Evolutionary conservation across 2,113 vertebrate species (phyloP).

Genomic region (Toxostoma redivivum): DNA sequence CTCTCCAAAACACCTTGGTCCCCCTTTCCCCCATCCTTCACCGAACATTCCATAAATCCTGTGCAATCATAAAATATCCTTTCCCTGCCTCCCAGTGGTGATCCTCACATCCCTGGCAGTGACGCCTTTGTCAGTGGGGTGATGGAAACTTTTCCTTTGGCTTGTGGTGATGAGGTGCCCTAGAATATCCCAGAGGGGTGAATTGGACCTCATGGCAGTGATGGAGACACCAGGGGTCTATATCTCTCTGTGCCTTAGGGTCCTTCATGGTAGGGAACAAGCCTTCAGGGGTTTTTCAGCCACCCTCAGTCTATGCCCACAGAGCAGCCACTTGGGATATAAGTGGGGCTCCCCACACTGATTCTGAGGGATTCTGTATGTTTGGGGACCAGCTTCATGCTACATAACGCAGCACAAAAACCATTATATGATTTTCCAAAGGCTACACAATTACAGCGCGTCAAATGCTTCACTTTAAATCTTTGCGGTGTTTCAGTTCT

Average conservation of each 20-base stretch:
- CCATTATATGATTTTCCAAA: background rate
- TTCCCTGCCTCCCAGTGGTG: fast-evolving
- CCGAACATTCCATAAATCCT: fast-evolving
- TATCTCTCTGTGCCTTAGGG: fast-evolving
- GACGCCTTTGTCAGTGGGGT: background rate
- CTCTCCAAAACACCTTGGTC: background rate
- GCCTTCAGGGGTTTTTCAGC: too few relatives aligned
- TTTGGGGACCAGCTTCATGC: background rate
- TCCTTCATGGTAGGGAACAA: background rate
- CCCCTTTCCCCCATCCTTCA: background rate
- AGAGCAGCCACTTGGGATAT: background rate
- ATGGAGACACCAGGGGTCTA: fast-evolving
- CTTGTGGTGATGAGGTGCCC: background rate
- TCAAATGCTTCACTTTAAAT: background rate
- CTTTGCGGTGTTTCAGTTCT: background rate
- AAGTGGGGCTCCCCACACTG: fast-evolving
- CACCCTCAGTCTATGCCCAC: fast-evolving
- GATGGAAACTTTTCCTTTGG: background rate
- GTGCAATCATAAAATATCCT: fast-evolving
- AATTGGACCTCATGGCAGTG: fast-evolving
- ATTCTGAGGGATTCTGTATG: background rate
- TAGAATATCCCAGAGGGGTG: background rate
- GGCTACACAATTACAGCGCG: background rate
- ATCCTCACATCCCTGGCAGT: background rate
- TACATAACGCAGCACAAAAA: background rate